Conservation (phyloP, 2,113 vertebrate genomes). For the Caloenas nicobarica region DNA sequence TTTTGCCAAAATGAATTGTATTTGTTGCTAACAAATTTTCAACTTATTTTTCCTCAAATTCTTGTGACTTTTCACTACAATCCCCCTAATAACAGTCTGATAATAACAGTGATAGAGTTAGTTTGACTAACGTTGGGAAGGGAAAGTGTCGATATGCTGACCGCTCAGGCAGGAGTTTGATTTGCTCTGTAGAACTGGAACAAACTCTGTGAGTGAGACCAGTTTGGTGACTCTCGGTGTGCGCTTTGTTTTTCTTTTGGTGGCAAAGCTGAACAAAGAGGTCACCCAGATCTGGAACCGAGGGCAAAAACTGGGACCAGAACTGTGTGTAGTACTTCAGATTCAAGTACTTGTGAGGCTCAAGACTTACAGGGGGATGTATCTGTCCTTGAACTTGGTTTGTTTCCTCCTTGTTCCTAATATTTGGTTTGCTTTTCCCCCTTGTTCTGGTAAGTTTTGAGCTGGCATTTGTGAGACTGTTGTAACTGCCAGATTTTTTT, state of each 20-base stretch:
- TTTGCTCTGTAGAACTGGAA: neutral
- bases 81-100: neutral
- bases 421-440: fast-evolving
- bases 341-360: neutral
- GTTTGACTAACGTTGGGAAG: neutral
- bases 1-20: neutral
- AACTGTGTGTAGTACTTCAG: neutral
- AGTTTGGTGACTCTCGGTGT: neutral
- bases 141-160: neutral
- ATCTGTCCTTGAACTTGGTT: fast-evolving
- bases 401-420: neutral
- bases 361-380: fast-evolving
- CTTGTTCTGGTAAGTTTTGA: neutral
- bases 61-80: neutral
- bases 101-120: neutral
- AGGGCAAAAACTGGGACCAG: neutral
- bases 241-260: neutral
- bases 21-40: neutral
- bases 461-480: neutral
- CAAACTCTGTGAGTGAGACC: neutral
- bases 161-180: neutral
- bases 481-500: neutral
- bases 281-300: neutral
- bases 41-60: neutral
- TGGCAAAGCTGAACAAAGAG: neutral